Evolutionary conservation across 2,888 invertebrate species (phyloP), one percentile per base, ranked within the genome.

Genomic region (Chrysolina americana): DNA sequence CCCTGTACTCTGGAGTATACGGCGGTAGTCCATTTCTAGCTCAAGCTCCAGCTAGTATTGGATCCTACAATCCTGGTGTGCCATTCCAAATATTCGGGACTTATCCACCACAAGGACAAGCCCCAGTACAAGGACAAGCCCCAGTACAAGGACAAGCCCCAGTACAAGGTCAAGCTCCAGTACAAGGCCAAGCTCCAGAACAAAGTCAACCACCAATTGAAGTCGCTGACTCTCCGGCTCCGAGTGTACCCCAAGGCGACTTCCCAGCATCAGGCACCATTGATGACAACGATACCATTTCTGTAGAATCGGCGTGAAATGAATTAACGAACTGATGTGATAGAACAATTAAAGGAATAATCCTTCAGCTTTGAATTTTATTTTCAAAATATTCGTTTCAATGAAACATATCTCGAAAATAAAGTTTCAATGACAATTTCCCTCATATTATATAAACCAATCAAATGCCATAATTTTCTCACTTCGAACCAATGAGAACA

Each of bases 61-160:
- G 89, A 68, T 87, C 89, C 10, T 90, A 90, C 41, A 85, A 86
- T 79, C 86, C 88, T 78, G 90, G 90, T 86, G 89, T 89, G 65
- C 56, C 28, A 23, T 72, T 53, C 41, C 73, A 47, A 50, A 28
- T 66, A 2, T 50, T 50, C 11, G 66, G 66, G 4, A 13, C 23
- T 19, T 11, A 8, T 41, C 53, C 68, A 13, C 21, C 17, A 1
- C 68, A 68, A 53, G 68, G 53, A 2, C 71, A 68, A 50, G 36
- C n/a, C 41, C 76, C 76, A 11, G 53, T 74, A 8, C 41, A 70
- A 36, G 78, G 74, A 21, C 74, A 76, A 53, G 28, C 13, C 6
- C 47, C 47, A 11, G 53, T 74, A 8, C 41, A 70, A 21, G 78
- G 74, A 21, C 75, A 77, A 62, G 41, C 9, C 48, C 74, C 76